Evolutionary conservation across 1,140 invertebrate genomes (phyloP).

Genomic region (Geopemphigus sp.): DNA sequence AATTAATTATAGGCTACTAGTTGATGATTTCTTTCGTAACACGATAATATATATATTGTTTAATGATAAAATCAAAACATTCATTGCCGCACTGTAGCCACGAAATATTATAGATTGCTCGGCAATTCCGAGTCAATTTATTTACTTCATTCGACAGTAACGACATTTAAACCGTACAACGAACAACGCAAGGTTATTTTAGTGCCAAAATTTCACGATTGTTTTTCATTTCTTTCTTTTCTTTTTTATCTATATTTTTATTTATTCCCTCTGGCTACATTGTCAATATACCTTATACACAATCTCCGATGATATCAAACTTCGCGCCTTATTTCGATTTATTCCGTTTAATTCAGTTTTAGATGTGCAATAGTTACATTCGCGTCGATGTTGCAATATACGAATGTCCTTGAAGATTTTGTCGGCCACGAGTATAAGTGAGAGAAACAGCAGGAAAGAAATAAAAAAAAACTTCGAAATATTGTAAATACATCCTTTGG

Average conservation of each 20-base stretch:
- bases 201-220: neutral
- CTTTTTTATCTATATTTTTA: neutral
- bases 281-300: neutral
- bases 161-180: constrained; percentile 3
- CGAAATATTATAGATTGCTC: neutral
- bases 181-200: neutral
- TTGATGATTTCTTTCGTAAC: neutral
- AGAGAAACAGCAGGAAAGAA: neutral
- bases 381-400: neutral
- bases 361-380: neutral
- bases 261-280: neutral
- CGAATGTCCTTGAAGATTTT: neutral
- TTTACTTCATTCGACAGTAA: neutral
- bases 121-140: constrained; percentile 12
- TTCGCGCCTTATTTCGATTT: neutral
- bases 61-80: neutral
- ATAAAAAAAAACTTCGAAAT: constrained; percentile 14
- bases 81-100: neutral
- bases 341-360: neutral
- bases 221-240: constrained; percentile 5
- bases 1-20: too few species aligned
- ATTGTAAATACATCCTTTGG: constrained; percentile 6
- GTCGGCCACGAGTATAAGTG: too few species aligned
- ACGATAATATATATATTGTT: neutral
- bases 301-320: neutral